Evolutionary conservation across 2,888 invertebrate genomes (phyloP).

Genomic region (Empis livida): DNA sequence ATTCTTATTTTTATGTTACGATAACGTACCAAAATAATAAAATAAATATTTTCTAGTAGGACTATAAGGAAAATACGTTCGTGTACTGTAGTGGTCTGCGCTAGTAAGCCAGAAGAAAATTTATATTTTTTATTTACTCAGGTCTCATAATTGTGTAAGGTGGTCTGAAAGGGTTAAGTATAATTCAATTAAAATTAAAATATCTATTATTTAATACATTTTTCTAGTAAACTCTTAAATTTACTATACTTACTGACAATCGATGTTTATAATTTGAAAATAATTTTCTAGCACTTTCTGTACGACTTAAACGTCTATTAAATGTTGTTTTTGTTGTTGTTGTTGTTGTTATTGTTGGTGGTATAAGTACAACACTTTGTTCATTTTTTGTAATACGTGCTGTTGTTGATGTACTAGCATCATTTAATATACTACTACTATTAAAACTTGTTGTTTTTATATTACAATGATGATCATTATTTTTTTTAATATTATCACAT

Average conservation of each 20-base stretch:
- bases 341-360: constrained; percentile 28
- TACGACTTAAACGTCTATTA: constrained; percentile 9
- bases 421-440: background rate
- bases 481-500: constrained; percentile 1
- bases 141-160: too few relatives aligned
- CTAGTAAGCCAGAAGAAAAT: too few relatives aligned
- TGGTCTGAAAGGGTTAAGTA: too few relatives aligned
- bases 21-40: too few relatives aligned
- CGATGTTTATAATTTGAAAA: constrained; percentile 45
- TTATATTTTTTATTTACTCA: too few relatives aligned
- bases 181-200: too few relatives aligned
- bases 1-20: too few relatives aligned
- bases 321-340: constrained; percentile 9
- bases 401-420: constrained; percentile 1
- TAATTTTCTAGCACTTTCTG: constrained; percentile 26
- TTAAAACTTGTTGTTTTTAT: constrained; percentile 1
- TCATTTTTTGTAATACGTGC: constrained; percentile 21
- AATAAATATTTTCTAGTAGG: too few relatives aligned
- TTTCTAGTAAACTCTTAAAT: too few relatives aligned
- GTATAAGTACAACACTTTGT: constrained; percentile 43
- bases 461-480: constrained; percentile 29
- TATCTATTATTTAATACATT: too few relatives aligned
- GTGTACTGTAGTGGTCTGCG: too few relatives aligned
- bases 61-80: too few relatives aligned
- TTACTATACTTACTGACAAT: constrained; percentile 42